Conservation (phyloP, 2,797 vertebrate genomes). For the Lycodopsis pacificus region DNA sequence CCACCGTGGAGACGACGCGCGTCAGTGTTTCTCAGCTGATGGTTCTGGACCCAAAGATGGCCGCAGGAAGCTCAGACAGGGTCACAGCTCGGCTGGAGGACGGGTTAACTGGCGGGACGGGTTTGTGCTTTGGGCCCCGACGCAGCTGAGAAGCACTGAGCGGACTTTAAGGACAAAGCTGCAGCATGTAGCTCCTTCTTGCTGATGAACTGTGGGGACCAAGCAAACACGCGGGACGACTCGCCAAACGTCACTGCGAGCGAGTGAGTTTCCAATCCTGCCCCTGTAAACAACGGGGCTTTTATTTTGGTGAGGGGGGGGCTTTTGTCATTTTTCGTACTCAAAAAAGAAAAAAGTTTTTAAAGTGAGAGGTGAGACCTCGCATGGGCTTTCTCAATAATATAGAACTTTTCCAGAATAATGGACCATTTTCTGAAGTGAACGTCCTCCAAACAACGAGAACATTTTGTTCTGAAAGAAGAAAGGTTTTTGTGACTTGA, state of each 20-base stretch:
- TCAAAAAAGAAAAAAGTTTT: conserved; percentile 32
- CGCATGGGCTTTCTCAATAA: conserved; percentile 75
- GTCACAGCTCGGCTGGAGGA: neutral
- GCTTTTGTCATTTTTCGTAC: conserved; percentile 56
- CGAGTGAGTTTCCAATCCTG: conserved; percentile 38
- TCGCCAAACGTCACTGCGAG: neutral
- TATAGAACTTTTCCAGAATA: conserved; percentile 79
- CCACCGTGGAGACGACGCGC: neutral
- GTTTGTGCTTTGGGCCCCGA: conserved; percentile 39
- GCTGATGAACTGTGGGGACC: conserved; percentile 53
- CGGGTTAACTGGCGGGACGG: neutral
- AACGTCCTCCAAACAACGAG: conserved; percentile 9
- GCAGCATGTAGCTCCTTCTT: conserved; percentile 10
- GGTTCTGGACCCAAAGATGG: conserved; percentile 42
- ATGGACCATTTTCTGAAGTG: conserved; percentile 34
- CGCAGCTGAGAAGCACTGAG: conserved; percentile 59
- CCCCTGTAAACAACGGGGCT: conserved; percentile 43
- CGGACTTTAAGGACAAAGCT: neutral
- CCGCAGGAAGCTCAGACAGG: conserved; percentile 16
- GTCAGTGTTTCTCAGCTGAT: conserved; percentile 62
- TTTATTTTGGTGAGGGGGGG: conserved; percentile 40
- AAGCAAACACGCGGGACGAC: conserved; percentile 20
- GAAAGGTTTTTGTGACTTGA: conserved; percentile 58
- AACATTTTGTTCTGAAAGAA: conserved; percentile 26
- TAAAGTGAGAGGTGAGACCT: conserved; percentile 76